These are phyloP conservation scores for Hippocampus kuda DNA, from an alignment of 2,797 vertebrate species.

Conservation along the genomic window DNA sequence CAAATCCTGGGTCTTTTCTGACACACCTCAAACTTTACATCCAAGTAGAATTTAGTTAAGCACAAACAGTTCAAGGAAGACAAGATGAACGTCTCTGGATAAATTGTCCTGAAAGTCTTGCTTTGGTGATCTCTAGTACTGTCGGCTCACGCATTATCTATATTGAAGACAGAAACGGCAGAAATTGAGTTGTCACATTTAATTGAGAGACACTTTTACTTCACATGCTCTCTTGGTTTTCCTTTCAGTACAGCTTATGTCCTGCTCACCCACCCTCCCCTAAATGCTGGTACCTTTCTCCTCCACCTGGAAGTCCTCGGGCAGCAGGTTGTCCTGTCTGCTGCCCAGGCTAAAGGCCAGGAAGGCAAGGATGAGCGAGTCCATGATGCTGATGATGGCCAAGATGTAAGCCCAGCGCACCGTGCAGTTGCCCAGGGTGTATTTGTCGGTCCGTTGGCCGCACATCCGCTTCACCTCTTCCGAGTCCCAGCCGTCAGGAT, in stretches of 20 bases:
- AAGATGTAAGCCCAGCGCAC: conserved; percentile 99
- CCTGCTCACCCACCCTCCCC: background rate
- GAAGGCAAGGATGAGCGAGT: conserved; percentile 86
- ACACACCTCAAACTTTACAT: background rate
- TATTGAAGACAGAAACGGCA: conserved; percentile 4
- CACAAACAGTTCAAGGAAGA: background rate
- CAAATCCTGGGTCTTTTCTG: background rate
- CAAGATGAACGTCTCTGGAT: background rate
- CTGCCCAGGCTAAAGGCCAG: conserved; percentile 88
- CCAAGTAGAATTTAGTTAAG: background rate
- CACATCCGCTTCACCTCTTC: conserved; percentile 87
- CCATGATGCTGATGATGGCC: conserved; percentile 94
- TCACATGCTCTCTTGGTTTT: background rate
- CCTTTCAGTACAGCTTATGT: background rate
- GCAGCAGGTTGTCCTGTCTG: conserved; percentile 91
- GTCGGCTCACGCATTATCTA: conserved; percentile 44
- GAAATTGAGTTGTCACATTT: background rate
- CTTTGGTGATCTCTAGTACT: conserved; percentile 18
- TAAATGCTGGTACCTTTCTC: conserved; percentile 67
- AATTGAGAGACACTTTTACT: background rate
- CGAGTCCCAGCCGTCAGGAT: conserved; percentile 96
- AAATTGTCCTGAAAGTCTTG: background rate
- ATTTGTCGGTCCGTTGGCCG: conserved; percentile 90
- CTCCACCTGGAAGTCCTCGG: conserved; percentile 85
- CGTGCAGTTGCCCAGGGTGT: conserved; percentile 89